Conservation (phyloP, 2,113 vertebrate species). For the Lagopus leucura region DNA sequence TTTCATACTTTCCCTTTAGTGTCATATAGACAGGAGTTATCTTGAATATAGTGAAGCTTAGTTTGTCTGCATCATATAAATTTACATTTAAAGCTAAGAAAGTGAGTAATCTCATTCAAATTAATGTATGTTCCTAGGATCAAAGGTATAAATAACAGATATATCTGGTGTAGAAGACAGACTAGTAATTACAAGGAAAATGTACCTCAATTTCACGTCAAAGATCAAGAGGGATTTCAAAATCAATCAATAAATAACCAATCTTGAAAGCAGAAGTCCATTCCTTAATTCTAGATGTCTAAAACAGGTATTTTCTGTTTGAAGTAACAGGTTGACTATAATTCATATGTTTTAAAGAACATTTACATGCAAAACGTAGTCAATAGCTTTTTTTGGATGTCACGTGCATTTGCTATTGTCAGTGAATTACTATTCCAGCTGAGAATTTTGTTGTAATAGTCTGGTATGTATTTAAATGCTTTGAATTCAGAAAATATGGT, state of each 20-base stretch:
- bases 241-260: neutral
- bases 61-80: neutral
- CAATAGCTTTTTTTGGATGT: neutral
- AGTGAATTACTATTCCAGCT: neutral
- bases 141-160: neutral
- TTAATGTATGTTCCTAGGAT: neutral
- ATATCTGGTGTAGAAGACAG: neutral
- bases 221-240: neutral
- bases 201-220: fast-evolving
- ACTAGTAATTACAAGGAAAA: neutral
- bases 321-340: neutral
- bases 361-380: neutral
- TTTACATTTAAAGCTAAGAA: neutral
- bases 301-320: neutral
- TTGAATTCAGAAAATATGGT: neutral
- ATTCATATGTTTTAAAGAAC: neutral
- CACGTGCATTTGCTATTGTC: fast-evolving
- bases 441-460: neutral
- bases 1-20: neutral
- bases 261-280: neutral
- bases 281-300: neutral
- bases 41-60: neutral
- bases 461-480: neutral
- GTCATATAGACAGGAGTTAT: neutral
- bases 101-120: neutral